Base-by-base conservation (phyloP, 2,888 invertebrate species). In the Colostygia pectinataria region DNA sequence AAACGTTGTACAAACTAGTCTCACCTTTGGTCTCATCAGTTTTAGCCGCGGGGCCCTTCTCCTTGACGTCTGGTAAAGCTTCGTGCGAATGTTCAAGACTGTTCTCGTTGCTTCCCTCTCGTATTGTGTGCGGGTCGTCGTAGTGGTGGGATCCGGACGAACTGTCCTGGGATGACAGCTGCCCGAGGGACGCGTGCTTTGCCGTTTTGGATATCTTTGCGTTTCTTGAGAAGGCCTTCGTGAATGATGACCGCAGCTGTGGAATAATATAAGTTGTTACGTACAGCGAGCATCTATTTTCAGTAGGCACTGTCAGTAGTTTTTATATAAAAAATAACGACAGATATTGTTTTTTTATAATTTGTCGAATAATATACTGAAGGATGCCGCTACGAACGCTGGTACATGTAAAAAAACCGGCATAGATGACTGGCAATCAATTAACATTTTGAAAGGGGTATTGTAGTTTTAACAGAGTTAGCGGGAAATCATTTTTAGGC, bases 161-260 rank as follows among this genome's bases (percentile, higher is more conserved):
- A 68, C 87, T 86, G 73, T 89, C 90, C 61, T 89, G 89, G 65
- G 92, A 89, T 63, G 90, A 90, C 66, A 91, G 71, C 62, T 91
- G 91, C 61, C 90, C 89, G 58, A 91, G 83, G 62, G 91, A 91
- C 12, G 91, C 82, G 62, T 91, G 91, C 68, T 91, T 91, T 41
- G 91, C 92, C 38, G 93, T 93, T 91, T 95, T 94, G 60, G 95
- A 91, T 77, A 95, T 94, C 91, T 94, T 94, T 52, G 94, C 94
- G 81, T 94, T 95, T 58, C 96, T 92, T 10, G 97, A 97, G 88
- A 99, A 99, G 12, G 99, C 99, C 88, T 99, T 98, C 64, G 97
- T 98, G 86, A 99, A 98, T 24, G 99, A 99, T 78, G 97, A 98
- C 43, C 99, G 93, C 57, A 99, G 91, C 96, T 93, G 82, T 58